Evolutionary conservation across 2,113 vertebrate species (phyloP), one percentile per base, ranked within the genome.

Genomic region (Carassius gibelio): DNA sequence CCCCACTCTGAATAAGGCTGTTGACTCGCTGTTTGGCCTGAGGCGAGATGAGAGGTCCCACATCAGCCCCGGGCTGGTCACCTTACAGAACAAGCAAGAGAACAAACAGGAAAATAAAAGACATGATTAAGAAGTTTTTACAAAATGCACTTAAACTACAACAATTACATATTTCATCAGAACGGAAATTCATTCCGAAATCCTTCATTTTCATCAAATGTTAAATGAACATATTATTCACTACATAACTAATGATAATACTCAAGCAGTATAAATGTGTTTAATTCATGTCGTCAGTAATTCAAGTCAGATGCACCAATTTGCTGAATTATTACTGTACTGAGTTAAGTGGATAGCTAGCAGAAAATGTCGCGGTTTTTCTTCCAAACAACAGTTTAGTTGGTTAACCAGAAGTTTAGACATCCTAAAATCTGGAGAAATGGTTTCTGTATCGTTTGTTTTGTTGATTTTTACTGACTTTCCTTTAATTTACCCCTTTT

Each of bases 61-160:
- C 91, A 75, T 99, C 98, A 82, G 97, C 96, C 84, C 97, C 97
- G 80, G 97, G 96, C 91, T 98, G 97, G 95, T 99, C 97, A 92
- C 97, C 98, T 99, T 89, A 78, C 82, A 92, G 91, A 88, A 88
- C 2, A 87, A 84, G 91, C 87, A 84, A 62, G 15, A 78, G 79
- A 89, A 59, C 19, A 91, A 91, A 88, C 5, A 13, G n/a, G 8
- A 34, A 30, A 17, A 23, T 8, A n/a, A 19, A 8, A 8, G 19
- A 59, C 5, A 19, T 15, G 26, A 59, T 15, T 4, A 68, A 26
- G n/a, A 64, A 64, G 61, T 69, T 69, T 66, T 26, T 19, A 19
- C 17, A 38, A 71, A 71, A 71, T 9, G 4, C 4, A 71, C 34
- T 34, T 6, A 10, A 71, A 38, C 3, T 36, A n/a, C 4, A 71